Evolutionary conservation across 2,888 invertebrate genomes (phyloP).

Genomic region (Tricholauxania praeusta): DNA sequence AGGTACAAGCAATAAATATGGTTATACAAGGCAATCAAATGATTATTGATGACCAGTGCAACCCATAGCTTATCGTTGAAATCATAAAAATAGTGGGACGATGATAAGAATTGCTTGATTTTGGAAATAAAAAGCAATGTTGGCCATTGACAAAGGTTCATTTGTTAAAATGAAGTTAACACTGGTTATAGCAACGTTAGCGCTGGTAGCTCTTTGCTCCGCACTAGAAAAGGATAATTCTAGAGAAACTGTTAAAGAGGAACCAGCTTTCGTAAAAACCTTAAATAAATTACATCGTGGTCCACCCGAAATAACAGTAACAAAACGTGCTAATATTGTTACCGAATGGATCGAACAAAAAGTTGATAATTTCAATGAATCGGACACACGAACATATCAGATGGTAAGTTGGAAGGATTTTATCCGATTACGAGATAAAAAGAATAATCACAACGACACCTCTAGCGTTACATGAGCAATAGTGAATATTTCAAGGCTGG

Average conservation of each 20-base stretch:
- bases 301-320: slow-evolving; percentile 61
- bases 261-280: slow-evolving; percentile 54
- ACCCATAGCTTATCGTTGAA: no score
- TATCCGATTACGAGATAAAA: neutral
- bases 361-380: slow-evolving; percentile 73
- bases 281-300: slow-evolving; percentile 66
- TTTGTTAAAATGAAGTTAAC: neutral
- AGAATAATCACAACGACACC: neutral
- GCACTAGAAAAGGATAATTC: neutral
- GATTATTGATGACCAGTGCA: no score
- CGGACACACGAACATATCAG: slow-evolving; percentile 70
- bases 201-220: slow-evolving; percentile 28
- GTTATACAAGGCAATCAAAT: no score
- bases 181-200: slow-evolving; percentile 10
- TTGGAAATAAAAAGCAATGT: neutral
- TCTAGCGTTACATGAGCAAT: slow-evolving; percentile 70
- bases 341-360: slow-evolving; percentile 71
- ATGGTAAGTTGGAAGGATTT: slow-evolving; percentile 62
- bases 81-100: no score
- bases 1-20: no score
- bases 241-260: slow-evolving; percentile 2
- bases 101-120: neutral
- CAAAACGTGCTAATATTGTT: slow-evolving; percentile 40
- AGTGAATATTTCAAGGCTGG: slow-evolving; percentile 66
- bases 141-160: neutral